These are phyloP conservation scores for Bubo blakistoni DNA, from an alignment of 2,113 vertebrate genomes.

Conservation along the genomic window DNA sequence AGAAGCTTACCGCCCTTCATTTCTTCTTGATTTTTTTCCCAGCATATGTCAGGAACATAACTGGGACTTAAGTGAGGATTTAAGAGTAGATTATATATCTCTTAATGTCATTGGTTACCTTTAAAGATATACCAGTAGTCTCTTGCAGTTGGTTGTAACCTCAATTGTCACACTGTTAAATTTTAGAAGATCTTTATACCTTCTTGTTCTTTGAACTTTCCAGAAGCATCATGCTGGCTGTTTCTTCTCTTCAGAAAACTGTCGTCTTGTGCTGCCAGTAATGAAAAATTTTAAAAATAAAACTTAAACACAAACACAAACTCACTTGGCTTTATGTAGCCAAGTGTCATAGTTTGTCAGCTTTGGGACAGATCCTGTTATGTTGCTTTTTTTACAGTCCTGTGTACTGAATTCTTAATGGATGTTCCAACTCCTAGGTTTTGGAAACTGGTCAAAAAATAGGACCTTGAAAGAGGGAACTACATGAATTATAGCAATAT, in stretches of 20 bases:
- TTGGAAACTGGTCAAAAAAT: neutral
- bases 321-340: neutral
- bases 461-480: neutral
- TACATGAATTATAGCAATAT: neutral
- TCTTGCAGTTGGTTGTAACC: neutral
- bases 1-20: neutral
- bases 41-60: neutral
- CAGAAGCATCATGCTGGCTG: neutral
- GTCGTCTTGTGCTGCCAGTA: neutral
- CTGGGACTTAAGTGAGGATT: neutral
- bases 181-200: neutral
- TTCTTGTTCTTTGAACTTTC: neutral
- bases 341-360: neutral
- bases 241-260: neutral
- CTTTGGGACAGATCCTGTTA: neutral
- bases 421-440: neutral
- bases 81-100: neutral
- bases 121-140: neutral
- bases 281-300: neutral
- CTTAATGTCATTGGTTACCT: neutral
- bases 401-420: neutral
- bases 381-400: neutral
- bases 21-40: neutral
- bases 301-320: neutral
- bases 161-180: neutral